Percentiles rank a stretch among this genome's conserved stretches.
phyloP scores from a whole-genome alignment of 1,140 invertebrate genomes.

The Lasioglossum baleicum region DNA sequence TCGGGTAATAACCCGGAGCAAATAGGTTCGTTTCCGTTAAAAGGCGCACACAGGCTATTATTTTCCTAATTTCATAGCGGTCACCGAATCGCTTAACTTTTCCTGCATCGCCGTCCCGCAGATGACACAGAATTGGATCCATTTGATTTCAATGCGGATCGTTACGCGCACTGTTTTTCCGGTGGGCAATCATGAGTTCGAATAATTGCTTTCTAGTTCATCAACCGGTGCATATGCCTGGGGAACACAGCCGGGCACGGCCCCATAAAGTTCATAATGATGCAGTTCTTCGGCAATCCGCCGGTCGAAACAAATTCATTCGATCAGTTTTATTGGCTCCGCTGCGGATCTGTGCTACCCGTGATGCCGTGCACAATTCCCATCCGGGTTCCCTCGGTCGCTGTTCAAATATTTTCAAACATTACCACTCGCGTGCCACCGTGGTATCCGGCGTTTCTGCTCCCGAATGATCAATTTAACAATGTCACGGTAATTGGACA shows the following conservation, averaged over 20 bases:
- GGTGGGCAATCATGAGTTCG: slow-evolving; percentile 12
- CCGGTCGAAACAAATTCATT: slow-evolving; percentile 14
- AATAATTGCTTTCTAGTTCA: slow-evolving; percentile 28
- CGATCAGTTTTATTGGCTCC: slow-evolving; percentile 16
- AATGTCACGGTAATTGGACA: slow-evolving; percentile 26
- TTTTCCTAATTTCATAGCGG: not conserved
- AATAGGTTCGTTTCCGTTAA: not conserved
- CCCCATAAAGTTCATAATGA: slow-evolving; percentile 30
- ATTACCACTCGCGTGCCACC: slow-evolving; percentile 8
- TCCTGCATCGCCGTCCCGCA: not conserved
- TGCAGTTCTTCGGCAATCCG: slow-evolving; percentile 1
- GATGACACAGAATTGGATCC: slow-evolving; percentile 15
- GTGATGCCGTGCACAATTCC: not conserved
- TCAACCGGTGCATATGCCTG: slow-evolving; percentile 7
- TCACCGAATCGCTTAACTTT: not conserved
- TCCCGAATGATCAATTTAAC: slow-evolving; percentile 37
- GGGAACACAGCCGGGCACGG: not conserved
- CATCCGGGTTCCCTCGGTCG: too few relatives aligned
- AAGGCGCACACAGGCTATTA: not conserved
- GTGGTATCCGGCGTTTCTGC: not conserved
- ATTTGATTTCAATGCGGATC: not conserved
- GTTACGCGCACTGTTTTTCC: not conserved
- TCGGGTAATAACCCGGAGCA: not conserved
- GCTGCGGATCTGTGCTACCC: not conserved
- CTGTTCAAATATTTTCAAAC: slow-evolving; percentile 30